Evolutionary conservation across 2,888 invertebrate species (phyloP).

Genomic region (Ectemnius continuus): DNA sequence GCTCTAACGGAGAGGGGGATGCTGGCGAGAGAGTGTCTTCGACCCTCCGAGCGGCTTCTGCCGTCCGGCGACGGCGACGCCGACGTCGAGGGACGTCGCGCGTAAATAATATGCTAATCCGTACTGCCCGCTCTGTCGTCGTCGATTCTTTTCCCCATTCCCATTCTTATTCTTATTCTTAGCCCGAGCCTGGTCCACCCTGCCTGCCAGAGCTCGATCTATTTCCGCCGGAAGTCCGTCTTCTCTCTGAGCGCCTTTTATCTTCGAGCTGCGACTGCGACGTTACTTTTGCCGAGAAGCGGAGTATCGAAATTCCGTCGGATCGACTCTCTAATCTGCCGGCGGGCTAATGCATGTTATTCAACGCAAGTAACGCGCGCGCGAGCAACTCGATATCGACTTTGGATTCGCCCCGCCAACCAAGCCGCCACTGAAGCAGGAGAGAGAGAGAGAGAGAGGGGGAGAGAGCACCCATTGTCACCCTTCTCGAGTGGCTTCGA

Average conservation of each 20-base stretch:
- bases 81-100: conserved; percentile 45
- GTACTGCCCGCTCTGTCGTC: conserved; percentile 45
- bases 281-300: conserved; percentile 24
- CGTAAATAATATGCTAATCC: conserved; percentile 77
- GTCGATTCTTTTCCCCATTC: conserved; percentile 28
- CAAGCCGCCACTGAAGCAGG: no score
- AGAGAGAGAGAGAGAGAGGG: no score
- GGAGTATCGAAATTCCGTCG: conserved; percentile 35
- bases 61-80: conserved; percentile 15
- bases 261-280: neutral
- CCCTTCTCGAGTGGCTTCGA: no score
- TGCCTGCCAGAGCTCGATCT: conserved; percentile 1
- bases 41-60: no score
- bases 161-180: conserved; percentile 13
- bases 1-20: conserved; percentile 59
- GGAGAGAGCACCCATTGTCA: neutral
- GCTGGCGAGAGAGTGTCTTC: no score
- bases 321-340: conserved; percentile 54
- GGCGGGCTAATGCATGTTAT: conserved; percentile 67
- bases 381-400: conserved; percentile 56
- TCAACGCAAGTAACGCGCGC: conserved; percentile 43
- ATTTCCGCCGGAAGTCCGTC: conserved; percentile 2
- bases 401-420: conserved; percentile 35
- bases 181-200: conserved; percentile 17
- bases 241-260: conserved; percentile 22